phyloP scores from a whole-genome alignment of 92 coral and sea anemone species.

The Porites lobata region DNA sequence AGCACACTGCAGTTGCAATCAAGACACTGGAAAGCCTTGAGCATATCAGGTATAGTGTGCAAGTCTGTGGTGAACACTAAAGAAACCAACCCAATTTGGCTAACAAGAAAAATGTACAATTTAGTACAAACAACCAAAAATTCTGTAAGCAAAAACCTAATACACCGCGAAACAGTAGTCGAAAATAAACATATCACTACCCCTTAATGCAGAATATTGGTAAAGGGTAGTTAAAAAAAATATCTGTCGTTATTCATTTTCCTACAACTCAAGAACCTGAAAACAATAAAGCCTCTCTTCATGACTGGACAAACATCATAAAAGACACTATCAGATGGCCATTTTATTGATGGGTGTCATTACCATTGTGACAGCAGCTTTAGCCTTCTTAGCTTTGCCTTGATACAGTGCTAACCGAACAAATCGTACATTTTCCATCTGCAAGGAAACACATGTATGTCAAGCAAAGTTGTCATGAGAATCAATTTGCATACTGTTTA shows the following conservation, averaged over 20 bases:
- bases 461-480: not conserved
- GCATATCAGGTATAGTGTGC: conserved; percentile 48
- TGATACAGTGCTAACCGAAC: conserved; percentile 92
- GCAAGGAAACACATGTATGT: conserved; percentile 1
- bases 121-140: not conserved
- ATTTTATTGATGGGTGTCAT: conserved; percentile 1
- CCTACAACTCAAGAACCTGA: too few species aligned
- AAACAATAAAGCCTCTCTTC: too few species aligned
- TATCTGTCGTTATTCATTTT: too few species aligned
- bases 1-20: conserved; percentile 44
- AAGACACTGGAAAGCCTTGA: conserved; percentile 19
- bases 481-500: too few species aligned
- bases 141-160: not conserved
- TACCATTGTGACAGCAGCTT: conserved; percentile 92
- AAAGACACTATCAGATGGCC: not conserved
- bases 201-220: too few species aligned
- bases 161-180: too few species aligned
- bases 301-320: too few species aligned
- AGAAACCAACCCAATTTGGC: not conserved
- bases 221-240: too few species aligned
- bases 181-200: too few species aligned
- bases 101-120: not conserved
- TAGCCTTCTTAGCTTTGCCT: conserved; percentile 84
- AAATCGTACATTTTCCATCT: conserved; percentile 97
- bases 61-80: not conserved